A percentile compares a stretch with the other conserved stretches of the same genome.
Evolutionary conservation across 1,140 invertebrate genomes (phyloP).

Genomic region (Anadara kagoshimensis): DNA sequence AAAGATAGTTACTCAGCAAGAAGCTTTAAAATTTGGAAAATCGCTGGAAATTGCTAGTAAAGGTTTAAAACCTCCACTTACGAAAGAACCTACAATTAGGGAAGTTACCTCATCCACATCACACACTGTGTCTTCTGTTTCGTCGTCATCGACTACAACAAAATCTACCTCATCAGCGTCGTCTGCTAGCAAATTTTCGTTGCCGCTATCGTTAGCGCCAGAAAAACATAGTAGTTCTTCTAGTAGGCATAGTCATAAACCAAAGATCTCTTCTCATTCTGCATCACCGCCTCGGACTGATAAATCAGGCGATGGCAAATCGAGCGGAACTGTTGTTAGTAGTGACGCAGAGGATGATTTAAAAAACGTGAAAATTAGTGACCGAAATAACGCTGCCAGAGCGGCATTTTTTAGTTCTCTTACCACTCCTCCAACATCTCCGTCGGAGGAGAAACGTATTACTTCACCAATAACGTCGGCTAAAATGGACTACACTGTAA

Average conservation of each 20-base stretch:
- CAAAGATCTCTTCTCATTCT: not conserved
- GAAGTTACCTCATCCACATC: not conserved
- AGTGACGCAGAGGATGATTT: slow-evolving; percentile 34
- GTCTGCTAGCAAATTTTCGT: slow-evolving; percentile 6
- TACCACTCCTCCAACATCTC: slow-evolving; percentile 40
- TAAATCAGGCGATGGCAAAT: slow-evolving; percentile 15
- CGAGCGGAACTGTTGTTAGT: not conserved
- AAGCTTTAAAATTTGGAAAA: slow-evolving; percentile 64
- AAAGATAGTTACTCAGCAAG: slow-evolving; percentile 56
- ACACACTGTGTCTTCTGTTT: not conserved
- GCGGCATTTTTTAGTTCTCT: slow-evolving; percentile 57
- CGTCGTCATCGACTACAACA: not conserved
- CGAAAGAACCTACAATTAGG: slow-evolving; percentile 12
- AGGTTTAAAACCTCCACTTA: slow-evolving; percentile 41
- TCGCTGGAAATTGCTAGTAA: slow-evolving; percentile 61
- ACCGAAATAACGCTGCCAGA: slow-evolving; percentile 46
- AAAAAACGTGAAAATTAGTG: slow-evolving; percentile 18
- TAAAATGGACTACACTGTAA: slow-evolving; percentile 40
- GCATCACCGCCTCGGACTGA: not conserved
- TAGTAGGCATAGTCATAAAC: too few species aligned
- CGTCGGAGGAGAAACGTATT: slow-evolving; percentile 23
- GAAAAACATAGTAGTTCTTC: slow-evolving; percentile 6
- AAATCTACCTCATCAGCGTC: slow-evolving; percentile 26
- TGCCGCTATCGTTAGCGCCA: not conserved
- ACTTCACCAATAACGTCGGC: not conserved